Conservation (phyloP, 2,113 vertebrate species). For the Nibea coibor region DNA sequence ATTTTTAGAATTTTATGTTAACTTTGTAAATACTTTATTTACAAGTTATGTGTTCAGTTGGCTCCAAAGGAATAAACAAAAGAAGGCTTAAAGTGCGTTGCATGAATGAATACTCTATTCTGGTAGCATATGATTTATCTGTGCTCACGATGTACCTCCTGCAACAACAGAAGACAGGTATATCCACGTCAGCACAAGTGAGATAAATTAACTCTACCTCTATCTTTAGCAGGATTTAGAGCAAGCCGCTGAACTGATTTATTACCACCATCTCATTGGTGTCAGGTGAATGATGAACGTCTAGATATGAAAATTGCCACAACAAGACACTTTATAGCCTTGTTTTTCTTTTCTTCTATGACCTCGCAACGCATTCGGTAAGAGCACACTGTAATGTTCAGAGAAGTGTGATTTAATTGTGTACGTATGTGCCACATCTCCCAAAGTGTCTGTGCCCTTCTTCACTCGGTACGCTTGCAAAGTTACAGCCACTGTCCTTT, state of each 20-base stretch:
- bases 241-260: constrained; percentile 58
- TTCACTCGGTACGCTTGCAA: constrained; percentile 14
- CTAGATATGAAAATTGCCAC: constrained; percentile 46
- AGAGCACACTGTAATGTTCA: background rate
- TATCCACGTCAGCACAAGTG: constrained; percentile 61
- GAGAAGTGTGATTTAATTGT: constrained; percentile 45
- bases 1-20: no score
- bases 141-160: constrained; percentile 35
- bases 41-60: background rate
- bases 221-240: constrained; percentile 63
- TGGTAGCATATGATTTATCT: constrained; percentile 62
- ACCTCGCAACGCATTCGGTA: constrained; percentile 15
- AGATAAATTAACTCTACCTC: constrained; percentile 68
- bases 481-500: constrained; percentile 34
- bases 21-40: background rate
- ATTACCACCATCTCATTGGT: constrained; percentile 47
- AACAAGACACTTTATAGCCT: constrained; percentile 36
- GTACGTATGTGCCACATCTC: constrained; percentile 33
- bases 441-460: constrained; percentile 37
- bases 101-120: constrained; percentile 45
- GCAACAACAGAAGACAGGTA: constrained; percentile 50
- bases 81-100: background rate
- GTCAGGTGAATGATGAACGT: constrained; percentile 65
- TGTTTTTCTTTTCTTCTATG: constrained; percentile 22
- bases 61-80: background rate